Evolutionary conservation across 2,797 vertebrate genomes (phyloP).

Genomic region (Onychomys arenicola): DNA sequence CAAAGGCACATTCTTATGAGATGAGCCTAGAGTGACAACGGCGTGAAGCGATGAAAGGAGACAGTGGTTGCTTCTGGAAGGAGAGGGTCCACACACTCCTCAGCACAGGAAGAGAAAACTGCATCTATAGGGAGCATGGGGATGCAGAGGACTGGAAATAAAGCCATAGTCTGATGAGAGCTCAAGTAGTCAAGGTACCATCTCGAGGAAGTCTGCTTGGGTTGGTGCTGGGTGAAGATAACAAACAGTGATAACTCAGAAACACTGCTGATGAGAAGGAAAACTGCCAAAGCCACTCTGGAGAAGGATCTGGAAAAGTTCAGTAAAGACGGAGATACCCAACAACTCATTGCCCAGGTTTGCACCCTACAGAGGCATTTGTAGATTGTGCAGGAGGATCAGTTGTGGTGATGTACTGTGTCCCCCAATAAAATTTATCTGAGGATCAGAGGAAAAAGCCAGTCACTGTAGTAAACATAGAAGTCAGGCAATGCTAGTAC

Average conservation of each 20-base stretch:
- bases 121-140: background rate
- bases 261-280: background rate
- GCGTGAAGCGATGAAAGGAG: background rate
- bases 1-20: slow-evolving; percentile 24
- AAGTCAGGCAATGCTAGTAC: too few species aligned
- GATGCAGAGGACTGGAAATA: background rate
- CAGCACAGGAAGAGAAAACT: background rate
- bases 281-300: background rate
- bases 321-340: background rate
- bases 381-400: background rate
- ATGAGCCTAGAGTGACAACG: background rate
- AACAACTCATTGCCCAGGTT: background rate
- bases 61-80: background rate
- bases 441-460: too few species aligned
- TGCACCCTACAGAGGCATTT: background rate
- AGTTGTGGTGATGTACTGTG: too few species aligned
- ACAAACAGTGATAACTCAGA: background rate
- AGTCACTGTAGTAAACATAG: too few species aligned
- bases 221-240: background rate
- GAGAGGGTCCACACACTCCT: background rate
- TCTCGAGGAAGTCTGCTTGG: background rate
- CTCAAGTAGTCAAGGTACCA: slow-evolving; percentile 1
- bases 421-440: too few species aligned
- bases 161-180: background rate
- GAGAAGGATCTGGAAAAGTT: background rate